A percentile compares a stretch with the other conserved stretches of the same genome.
phyloP scores from a whole-genome alignment of 2,888 invertebrate species.

The Bedellia somnulentella region DNA sequence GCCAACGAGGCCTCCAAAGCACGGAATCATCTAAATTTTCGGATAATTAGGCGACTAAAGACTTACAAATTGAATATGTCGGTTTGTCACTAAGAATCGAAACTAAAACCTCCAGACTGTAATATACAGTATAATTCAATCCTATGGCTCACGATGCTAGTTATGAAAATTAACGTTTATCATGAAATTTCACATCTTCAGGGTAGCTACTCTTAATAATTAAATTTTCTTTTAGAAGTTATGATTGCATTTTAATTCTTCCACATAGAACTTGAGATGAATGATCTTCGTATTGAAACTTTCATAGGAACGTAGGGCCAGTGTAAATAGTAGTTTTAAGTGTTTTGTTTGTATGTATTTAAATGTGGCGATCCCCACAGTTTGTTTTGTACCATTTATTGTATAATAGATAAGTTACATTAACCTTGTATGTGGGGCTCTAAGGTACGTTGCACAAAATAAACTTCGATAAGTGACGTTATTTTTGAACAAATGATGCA shows the following conservation, averaged over 20 bases:
- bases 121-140: too few species aligned
- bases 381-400: constrained; percentile 4
- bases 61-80: too few species aligned
- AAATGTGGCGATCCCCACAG: constrained; percentile 9
- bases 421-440: neutral
- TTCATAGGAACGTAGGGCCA: neutral
- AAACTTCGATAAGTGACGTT: too few species aligned
- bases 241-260: constrained; percentile 1
- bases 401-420: neutral
- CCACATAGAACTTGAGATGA: neutral
- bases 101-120: too few species aligned
- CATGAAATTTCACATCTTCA: neutral
- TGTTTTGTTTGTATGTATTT: constrained; percentile 13
- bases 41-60: too few species aligned
- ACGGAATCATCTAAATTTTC: too few species aligned
- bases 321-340: constrained; percentile 17
- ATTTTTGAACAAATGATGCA: too few species aligned
- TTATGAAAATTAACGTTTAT: neutral
- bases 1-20: too few species aligned
- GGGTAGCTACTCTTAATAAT: neutral
- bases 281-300: too few species aligned
- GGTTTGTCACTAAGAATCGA: too few species aligned
- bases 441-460: too few species aligned
- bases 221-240: neutral
- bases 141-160: too few species aligned